Conservation (phyloP, 1,140 invertebrate genomes). For the Pseudomyrmex concolor region DNA sequence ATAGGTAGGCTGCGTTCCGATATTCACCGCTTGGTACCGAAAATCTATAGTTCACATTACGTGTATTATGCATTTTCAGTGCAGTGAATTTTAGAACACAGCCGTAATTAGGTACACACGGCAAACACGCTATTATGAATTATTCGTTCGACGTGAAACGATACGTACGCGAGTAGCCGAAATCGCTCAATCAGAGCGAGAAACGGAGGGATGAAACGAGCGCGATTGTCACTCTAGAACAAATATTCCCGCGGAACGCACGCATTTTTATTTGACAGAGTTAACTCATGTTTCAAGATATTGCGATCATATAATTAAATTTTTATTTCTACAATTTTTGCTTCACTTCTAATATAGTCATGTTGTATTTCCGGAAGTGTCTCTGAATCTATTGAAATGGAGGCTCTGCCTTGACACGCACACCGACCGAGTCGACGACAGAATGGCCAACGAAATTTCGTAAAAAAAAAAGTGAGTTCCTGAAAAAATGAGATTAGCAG, state of each 20-base stretch:
- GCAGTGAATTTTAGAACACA: too few relatives aligned
- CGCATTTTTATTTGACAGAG: too few relatives aligned
- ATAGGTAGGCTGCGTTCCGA: constrained; percentile 28
- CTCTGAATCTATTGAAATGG: constrained; percentile 27
- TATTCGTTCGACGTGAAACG: constrained; percentile 38
- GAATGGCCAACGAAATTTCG: constrained; percentile 55
- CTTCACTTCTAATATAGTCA: too few relatives aligned
- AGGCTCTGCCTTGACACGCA: not conserved
- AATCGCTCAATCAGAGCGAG: not conserved
- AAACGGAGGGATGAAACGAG: too few relatives aligned
- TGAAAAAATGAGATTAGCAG: constrained; percentile 74
- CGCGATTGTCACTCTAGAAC: too few relatives aligned
- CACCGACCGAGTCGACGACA: constrained; percentile 25
- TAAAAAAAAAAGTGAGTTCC: constrained; percentile 32
- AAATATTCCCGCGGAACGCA: too few relatives aligned
- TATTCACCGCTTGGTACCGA: too few relatives aligned
- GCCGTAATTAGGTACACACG: constrained; percentile 12
- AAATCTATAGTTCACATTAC: too few relatives aligned
- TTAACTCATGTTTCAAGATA: too few relatives aligned
- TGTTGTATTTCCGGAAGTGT: not conserved
- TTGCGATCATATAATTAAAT: not conserved
- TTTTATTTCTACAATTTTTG: too few relatives aligned
- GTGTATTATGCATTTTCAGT: too few relatives aligned
- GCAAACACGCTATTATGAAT: constrained; percentile 43
- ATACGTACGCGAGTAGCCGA: constrained; percentile 6